Conservation (phyloP, 2,113 vertebrate genomes). For the Rhadina sibilatrix region DNA sequence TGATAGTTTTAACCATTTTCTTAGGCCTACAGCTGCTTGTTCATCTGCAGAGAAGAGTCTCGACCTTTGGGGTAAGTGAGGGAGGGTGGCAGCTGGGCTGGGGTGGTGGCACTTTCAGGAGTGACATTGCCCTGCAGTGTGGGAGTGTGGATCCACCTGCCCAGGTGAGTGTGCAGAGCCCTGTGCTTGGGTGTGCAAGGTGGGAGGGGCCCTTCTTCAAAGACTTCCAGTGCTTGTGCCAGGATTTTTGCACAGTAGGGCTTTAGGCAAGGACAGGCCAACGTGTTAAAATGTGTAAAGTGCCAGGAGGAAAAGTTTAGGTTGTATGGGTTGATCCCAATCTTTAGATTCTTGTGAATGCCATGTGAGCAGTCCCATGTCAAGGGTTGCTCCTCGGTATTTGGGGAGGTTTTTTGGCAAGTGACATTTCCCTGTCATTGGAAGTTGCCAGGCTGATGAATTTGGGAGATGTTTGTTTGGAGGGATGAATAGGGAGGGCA, state of each 20-base stretch:
- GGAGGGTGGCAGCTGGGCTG: background rate
- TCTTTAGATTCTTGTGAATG: background rate
- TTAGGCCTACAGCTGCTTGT: background rate
- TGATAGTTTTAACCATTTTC: background rate
- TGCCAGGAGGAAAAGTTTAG: background rate
- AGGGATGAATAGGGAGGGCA: background rate
- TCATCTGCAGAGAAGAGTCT: background rate
- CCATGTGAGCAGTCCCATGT: rapidly evolving
- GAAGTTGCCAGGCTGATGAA: background rate
- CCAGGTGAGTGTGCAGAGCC: background rate
- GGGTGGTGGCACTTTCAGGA: rapidly evolving
- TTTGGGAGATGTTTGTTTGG: background rate
- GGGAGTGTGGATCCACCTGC: rapidly evolving
- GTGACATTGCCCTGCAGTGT: background rate
- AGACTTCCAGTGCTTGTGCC: background rate
- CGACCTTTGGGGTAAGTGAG: background rate
- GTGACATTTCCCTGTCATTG: rapidly evolving
- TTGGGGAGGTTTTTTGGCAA: background rate
- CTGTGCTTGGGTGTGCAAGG: background rate
- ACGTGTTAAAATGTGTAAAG: rapidly evolving
- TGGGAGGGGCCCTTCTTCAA: background rate
- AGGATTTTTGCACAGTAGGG: background rate
- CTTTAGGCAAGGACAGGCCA: background rate
- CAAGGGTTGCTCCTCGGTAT: background rate
- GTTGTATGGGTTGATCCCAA: rapidly evolving